Conservation (phyloP, 1,140 invertebrate species). For the Solenopsis invicta region DNA sequence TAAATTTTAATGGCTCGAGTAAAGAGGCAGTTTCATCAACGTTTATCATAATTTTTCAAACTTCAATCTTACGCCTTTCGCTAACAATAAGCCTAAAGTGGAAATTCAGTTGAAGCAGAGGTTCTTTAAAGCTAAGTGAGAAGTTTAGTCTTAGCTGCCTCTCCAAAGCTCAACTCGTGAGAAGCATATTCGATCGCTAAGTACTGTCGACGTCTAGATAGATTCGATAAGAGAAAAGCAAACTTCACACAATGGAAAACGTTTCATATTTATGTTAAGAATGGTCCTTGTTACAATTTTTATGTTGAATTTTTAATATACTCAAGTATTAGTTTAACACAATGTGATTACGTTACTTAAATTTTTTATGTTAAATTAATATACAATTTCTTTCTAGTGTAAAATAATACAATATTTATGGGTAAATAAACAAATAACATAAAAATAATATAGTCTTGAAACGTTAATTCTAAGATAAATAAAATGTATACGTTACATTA, state of each 20-base stretch:
- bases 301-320: too few relatives aligned
- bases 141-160: conserved; percentile 24
- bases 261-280: too few relatives aligned
- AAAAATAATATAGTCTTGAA: too few relatives aligned
- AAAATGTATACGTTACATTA: too few relatives aligned
- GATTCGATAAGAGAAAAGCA: neutral
- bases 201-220: neutral
- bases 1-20: conserved; percentile 25
- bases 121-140: neutral
- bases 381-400: too few relatives aligned
- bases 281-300: too few relatives aligned
- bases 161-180: neutral
- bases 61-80: neutral
- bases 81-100: neutral
- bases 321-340: too few relatives aligned
- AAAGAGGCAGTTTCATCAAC: neutral
- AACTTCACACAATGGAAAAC: neutral
- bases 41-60: neutral
- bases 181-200: conserved; percentile 18
- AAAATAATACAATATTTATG: too few relatives aligned
- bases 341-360: too few relatives aligned
- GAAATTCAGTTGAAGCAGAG: conserved; percentile 13
- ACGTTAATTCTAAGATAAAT: too few relatives aligned
- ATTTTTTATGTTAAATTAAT: too few relatives aligned
- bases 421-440: too few relatives aligned